Percentiles rank a stretch among this genome's conserved stretches.
These are phyloP conservation scores for Pyrocephalus nanus DNA, from an alignment of 2,797 vertebrate genomes.

Conservation along the genomic window DNA sequence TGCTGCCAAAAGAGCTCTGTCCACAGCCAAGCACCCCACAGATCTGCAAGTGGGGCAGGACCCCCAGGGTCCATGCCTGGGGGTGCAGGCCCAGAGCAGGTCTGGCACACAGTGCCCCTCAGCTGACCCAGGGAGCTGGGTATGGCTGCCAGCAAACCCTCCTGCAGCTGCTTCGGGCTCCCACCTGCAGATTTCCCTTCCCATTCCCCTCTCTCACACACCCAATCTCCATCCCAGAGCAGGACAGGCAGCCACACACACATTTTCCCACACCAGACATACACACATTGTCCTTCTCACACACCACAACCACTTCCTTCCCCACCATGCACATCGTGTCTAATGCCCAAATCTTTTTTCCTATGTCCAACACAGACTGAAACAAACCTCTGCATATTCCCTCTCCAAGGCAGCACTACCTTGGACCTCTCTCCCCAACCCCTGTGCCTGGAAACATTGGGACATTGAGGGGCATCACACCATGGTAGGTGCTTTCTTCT, in stretches of 20 bases:
- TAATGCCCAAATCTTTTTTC: neutral
- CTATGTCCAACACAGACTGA: neutral
- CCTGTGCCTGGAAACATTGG: neutral
- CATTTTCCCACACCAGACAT: neutral
- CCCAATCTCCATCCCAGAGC: neutral
- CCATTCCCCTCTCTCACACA: too few species aligned
- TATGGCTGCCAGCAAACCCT: too few species aligned
- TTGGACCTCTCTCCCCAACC: neutral
- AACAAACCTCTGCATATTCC: neutral
- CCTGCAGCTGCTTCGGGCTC: neutral
- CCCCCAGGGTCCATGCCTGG: too few species aligned
- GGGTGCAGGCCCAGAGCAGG: neutral
- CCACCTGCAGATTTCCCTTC: neutral
- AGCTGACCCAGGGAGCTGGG: neutral
- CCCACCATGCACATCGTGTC: rapidly evolving
- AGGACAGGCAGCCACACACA: neutral
- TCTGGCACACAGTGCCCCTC: neutral
- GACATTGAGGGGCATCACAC: neutral
- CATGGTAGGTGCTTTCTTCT: neutral
- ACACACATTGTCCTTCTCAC: neutral
- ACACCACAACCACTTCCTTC: neutral
- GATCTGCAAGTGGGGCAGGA: neutral
- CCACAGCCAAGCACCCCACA: neutral
- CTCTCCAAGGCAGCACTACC: rapidly evolving
- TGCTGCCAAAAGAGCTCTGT: neutral